Evolutionary conservation across 2,113 vertebrate species (phyloP), one percentile per base, ranked within the genome.

Genomic region (Emydura subglobosa): DNA sequence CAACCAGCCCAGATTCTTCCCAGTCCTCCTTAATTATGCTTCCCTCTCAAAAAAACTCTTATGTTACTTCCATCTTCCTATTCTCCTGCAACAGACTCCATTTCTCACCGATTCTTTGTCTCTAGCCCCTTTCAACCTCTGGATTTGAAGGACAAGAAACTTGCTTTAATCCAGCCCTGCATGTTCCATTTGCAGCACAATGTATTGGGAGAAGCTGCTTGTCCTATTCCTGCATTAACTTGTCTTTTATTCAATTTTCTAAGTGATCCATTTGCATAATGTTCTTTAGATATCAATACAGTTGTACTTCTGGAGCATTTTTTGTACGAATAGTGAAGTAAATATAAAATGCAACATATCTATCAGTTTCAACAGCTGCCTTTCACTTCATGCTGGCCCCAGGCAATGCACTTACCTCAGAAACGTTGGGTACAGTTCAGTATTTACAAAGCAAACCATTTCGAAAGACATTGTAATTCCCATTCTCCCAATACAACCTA

Each of bases 391-490:
- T 0, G 16, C 21, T n/a, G 25, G 0, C 0, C 1, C 50, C 13
- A 8, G 27, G 86, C 27, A 42, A 79, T 4, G 7, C 3, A 91
- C 96, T 55, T 95, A 99, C 99, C 99, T 99, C 96, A 99, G 98
- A 87, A 99, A 99, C 0, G 99, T 99, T 51, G 99, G 99, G 92
- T 99, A 99, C 79, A 99, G 97, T 68, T 99, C 99, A 1, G 98
- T 98, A 89, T 98, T 99, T 44, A 99, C 99, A 93, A 99, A 99
- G 86, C 99, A 99, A 68, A 99, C 99, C 98, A 99, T 99, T 96
- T 99, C 98, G 31, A 98, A 99, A 86, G 99, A 96, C 97, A 99
- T 98, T 0, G 99, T 99, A 97, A 99, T 99, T 7, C 99, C 99
- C 97, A 99, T 97, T 82, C 99, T 98, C 1, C 99, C 99, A 0